Evolutionary conservation across 2,113 vertebrate genomes (phyloP), one percentile per base, ranked within the genome.

Genomic region (Sylvilagus bachmani): DNA sequence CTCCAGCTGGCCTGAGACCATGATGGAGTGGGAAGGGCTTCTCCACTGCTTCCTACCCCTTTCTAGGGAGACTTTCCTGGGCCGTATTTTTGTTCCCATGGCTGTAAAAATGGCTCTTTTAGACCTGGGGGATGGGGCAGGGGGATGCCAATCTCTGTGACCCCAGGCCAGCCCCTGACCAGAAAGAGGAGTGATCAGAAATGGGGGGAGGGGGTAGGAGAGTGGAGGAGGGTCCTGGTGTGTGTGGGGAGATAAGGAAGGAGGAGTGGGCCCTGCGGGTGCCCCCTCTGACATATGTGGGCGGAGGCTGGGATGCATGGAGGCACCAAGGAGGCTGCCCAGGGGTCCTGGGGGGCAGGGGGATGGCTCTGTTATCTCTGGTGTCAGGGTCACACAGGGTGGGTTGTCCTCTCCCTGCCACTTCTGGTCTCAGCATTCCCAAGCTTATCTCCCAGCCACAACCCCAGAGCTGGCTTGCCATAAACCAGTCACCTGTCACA

Each of bases 401-500:
- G 17, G 81, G 33, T 27, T 64, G 64, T 5, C 14, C 4, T 58
- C 6, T 58, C 49, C 16, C 6, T 3, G 33, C 64, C n/a, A 4
- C 53, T 49, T 64, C 61, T 29, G 77, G 31, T 67, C n/a, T 22
- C 58, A 58, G 49, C 14, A 74, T 94, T 95, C 79, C 38, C 33
- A 85, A 33, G 53, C 66, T 94, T 95, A 92, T 93, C 71, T 89
- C 49, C 53, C n/a, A 83, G 55, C 24, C 31, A 0, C 1, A 53
- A 58, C 16, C 64, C 62, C 86, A 82, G 44, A 38, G 62, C 73
- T 77, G 70, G 62, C 16, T 75, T 84, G 70, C 93, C 74, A 33
- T 89, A 94, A 96, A 95, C 69, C 38, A 88, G 25, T 95, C 58
- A 73, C 17, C 31, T 91, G 70, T 88, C 85, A 90, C 85, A 17